Percentiles rank a stretch among this genome's conserved stretches.
Evolutionary conservation across 2,113 vertebrate species (phyloP).

Genomic region (Carassius carassius): DNA sequence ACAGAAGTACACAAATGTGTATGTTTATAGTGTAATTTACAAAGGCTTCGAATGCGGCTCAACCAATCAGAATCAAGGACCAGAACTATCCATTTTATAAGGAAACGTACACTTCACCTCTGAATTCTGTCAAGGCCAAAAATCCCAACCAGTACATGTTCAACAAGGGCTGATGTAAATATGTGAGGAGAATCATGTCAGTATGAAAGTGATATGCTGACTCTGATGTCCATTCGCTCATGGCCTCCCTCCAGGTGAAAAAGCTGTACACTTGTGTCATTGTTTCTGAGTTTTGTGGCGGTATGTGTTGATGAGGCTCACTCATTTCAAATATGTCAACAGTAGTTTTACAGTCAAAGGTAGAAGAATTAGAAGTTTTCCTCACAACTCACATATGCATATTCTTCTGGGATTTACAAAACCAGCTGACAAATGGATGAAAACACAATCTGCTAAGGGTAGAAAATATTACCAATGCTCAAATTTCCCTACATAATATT

Average conservation of each 20-base stretch:
- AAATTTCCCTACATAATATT: background rate
- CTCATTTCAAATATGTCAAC: constrained; percentile 35
- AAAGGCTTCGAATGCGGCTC: too few species aligned
- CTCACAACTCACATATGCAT: constrained; percentile 66
- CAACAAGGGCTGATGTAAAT: background rate
- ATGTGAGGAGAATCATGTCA: background rate
- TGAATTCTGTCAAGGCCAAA: background rate
- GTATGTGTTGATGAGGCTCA: constrained; percentile 64
- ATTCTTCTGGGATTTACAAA: constrained; percentile 68
- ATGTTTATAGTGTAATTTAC: too few species aligned
- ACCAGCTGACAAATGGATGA: constrained; percentile 65
- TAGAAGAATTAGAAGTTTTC: constrained; percentile 66
- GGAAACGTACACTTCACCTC: background rate
- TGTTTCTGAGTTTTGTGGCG: constrained; percentile 64
- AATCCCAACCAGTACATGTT: background rate
- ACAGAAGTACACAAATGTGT: too few species aligned
- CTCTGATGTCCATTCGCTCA: constrained; percentile 41
- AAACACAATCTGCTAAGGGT: background rate
- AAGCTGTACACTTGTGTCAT: constrained; percentile 56
- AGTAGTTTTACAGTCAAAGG: constrained; percentile 69
- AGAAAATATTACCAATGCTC: background rate
- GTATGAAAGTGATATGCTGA: background rate
- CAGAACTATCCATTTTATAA: background rate
- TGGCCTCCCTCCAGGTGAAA: constrained; percentile 52
- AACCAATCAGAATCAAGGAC: too few species aligned